phyloP scores from a whole-genome alignment of 2,888 invertebrate species.

The Hypomecis punctinalis region DNA sequence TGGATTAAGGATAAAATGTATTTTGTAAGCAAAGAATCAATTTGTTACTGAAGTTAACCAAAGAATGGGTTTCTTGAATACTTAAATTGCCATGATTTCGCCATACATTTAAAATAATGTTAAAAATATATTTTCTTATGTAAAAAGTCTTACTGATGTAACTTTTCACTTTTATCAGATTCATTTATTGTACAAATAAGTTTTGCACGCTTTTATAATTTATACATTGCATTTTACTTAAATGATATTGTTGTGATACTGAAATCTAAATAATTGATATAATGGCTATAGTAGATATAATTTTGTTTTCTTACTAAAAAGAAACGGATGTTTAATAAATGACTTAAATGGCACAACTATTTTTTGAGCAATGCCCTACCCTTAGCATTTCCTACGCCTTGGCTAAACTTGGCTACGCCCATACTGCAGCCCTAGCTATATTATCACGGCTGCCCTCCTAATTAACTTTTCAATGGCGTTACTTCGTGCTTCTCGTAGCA shows the following conservation, averaged over 20 bases:
- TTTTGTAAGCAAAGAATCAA: constrained; percentile 21
- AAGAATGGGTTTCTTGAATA: constrained; percentile 23
- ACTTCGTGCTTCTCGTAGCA: too few species aligned
- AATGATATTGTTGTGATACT: constrained; percentile 3
- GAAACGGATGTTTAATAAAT: constrained; percentile 10
- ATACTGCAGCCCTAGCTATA: too few species aligned
- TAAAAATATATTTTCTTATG: constrained; percentile 5
- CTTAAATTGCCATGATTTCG: constrained; percentile 11
- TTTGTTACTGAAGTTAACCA: constrained; percentile 24
- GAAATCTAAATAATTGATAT: constrained; percentile 5
- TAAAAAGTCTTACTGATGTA: neutral
- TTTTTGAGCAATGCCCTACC: neutral
- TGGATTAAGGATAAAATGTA: constrained; percentile 19
- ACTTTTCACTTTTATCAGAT: too few species aligned
- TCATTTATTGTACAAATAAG: neutral
- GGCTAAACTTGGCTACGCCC: too few species aligned
- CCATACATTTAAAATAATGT: constrained; percentile 13
- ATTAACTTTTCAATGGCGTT: too few species aligned
- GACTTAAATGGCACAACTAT: neutral
- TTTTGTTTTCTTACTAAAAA: neutral
- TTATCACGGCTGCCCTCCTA: too few species aligned
- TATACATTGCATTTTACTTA: constrained; percentile 5
- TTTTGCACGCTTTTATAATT: constrained; percentile 4
- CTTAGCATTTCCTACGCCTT: too few species aligned
- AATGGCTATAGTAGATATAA: neutral